Evolutionary conservation across 2,797 vertebrate species (phyloP), one percentile per base, ranked within the genome.

Genomic region (Phrynocephalus guinanensis): DNA sequence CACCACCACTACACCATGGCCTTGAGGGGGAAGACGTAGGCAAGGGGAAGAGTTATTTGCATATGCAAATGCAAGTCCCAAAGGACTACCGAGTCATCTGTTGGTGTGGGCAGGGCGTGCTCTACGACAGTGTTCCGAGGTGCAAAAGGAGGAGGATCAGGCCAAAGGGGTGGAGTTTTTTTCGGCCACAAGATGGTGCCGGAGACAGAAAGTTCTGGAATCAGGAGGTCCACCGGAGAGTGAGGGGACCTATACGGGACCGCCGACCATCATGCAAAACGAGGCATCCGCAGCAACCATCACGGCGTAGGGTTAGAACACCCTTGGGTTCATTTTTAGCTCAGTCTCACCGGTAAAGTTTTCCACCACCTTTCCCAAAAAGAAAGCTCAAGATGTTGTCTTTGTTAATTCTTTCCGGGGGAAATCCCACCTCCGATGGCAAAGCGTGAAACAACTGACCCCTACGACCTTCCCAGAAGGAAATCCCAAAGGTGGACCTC

Each of bases 11-110:
- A 9, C 24, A 50, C 70, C 63, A 11, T 79, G 63, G 76, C 84
- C 30, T 71, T 26, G 7, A 30, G 33, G 38, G n/a, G 20, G 38
- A 26, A 6, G 24, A 76, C 52, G 33, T 22, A 15, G 67, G 48
- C 33, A 20, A 44, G 33, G 68, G 68, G 5, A 15, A 24, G 15
- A 20, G 75, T 66, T 48, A 70, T 70, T 82, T 88, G 83, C 83
- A 85, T 81, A 85, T 81, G 60, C 26, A 38, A 77, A 82, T 5
- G 7, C 87, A 85, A 85, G 70, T 63, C 71, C 78, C 83, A 60
- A 52, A 3, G 26, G n/a, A 28, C 38, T n/a, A 48, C 83, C 60
- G 22, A 15, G 60, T 30, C n/a, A 18, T 18, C 44, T 15, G 15
- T 28, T 26, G 52, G 18, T 13, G 16, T 52, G 71, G 76, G 28